phyloP scores from a whole-genome alignment of 1,140 invertebrate species.

The Drosophila ohnishii region DNA sequence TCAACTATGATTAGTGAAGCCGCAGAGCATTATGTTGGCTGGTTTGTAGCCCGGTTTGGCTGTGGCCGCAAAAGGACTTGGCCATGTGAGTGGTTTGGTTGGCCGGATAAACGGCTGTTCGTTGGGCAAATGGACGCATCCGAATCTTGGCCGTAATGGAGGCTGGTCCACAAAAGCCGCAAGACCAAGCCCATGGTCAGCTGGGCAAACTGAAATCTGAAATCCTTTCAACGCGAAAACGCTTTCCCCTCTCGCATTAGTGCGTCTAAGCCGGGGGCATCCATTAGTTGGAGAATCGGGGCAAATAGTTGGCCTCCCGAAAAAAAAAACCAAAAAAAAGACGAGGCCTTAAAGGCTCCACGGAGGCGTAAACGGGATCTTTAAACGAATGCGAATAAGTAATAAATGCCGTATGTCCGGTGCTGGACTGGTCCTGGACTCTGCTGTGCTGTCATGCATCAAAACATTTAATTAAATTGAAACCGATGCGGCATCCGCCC shows the following conservation, averaged over 20 bases:
- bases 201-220: conserved; percentile 63
- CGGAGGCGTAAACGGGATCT: conserved; percentile 58
- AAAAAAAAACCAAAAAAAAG: background rate
- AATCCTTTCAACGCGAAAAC: conserved; percentile 73
- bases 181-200: conserved; percentile 41
- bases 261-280: conserved; percentile 32
- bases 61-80: conserved; percentile 24
- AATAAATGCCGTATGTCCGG: conserved; percentile 48
- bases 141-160: conserved; percentile 17
- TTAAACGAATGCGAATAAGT: conserved; percentile 74
- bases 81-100: conserved; percentile 18
- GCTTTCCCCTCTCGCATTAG: conserved; percentile 57
- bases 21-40: conserved; percentile 27
- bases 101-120: conserved; percentile 43
- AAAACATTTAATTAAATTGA: conserved; percentile 81
- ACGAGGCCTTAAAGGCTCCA: conserved; percentile 40
- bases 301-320: conserved; percentile 49
- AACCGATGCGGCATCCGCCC: conserved; percentile 55
- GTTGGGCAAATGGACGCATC: conserved; percentile 44
- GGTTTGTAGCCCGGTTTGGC: background rate
- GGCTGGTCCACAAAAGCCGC: conserved; percentile 20
- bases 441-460: conserved; percentile 70
- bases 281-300: conserved; percentile 21
- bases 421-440: conserved; percentile 7
- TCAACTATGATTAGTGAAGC: conserved; percentile 54